Evolutionary conservation across 1,140 invertebrate species (phyloP).

Genomic region (Drosophila sproati): DNA sequence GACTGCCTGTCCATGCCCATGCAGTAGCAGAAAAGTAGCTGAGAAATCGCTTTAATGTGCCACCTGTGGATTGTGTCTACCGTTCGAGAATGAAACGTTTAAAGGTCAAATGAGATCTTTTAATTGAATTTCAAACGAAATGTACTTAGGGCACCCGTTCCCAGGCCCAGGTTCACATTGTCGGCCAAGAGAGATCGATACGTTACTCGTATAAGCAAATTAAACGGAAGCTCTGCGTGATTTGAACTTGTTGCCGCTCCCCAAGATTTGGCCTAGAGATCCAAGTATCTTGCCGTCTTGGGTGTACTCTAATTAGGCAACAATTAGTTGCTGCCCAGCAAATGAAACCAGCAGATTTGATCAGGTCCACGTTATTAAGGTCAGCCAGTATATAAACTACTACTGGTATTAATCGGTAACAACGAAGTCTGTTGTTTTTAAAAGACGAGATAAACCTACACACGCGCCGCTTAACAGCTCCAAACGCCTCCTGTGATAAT

Average conservation of each 20-base stretch:
- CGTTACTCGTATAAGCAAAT: slow-evolving; percentile 9
- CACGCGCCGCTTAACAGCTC: background rate
- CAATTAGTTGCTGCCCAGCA: slow-evolving; percentile 26
- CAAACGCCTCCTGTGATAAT: background rate
- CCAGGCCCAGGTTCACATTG: background rate
- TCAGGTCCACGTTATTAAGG: slow-evolving; percentile 42
- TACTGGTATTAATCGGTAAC: slow-evolving; percentile 22
- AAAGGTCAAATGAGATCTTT: slow-evolving; percentile 61
- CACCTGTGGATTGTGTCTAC: slow-evolving; percentile 29
- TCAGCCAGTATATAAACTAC: slow-evolving; percentile 2
- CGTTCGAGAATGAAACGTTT: slow-evolving; percentile 39
- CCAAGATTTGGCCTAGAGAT: slow-evolving; percentile 12
- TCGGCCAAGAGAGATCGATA: background rate
- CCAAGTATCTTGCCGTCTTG: slow-evolving; percentile 34
- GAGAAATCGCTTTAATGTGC: slow-evolving; percentile 28
- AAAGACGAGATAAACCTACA: slow-evolving; percentile 16
- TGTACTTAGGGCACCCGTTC: slow-evolving; percentile 54
- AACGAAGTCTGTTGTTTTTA: slow-evolving; percentile 57
- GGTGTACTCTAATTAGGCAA: slow-evolving; percentile 18
- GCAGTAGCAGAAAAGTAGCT: slow-evolving; percentile 42
- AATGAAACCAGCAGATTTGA: slow-evolving; percentile 33
- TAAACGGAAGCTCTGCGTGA: slow-evolving; percentile 43
- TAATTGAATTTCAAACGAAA: slow-evolving; percentile 78
- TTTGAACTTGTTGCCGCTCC: slow-evolving; percentile 12
- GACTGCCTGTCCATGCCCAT: slow-evolving; percentile 50